Base-by-base conservation (phyloP, 2,797 vertebrate species). In the Iguana delicatissima region DNA sequence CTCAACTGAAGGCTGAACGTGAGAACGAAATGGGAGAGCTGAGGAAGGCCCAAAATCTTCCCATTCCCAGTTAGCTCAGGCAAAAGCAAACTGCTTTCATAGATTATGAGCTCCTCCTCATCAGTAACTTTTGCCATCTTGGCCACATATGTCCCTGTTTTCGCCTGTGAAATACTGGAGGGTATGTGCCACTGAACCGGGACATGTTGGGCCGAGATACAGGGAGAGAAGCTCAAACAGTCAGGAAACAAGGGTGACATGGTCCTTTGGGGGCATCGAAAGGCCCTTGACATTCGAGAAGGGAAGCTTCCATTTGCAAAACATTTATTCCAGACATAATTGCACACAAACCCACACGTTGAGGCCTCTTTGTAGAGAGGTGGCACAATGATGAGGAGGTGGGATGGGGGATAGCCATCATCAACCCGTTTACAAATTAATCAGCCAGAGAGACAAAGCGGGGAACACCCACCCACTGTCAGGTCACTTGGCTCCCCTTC, bases 311-410 rank as follows among this genome's bases (percentile, higher is more conserved):
- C 93, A 95, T 97, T 96, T 95, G 91, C 92, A 95, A 96, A 98
- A 97, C 96, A 96, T 96, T 96, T 97, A 97, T 96, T 97, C 95
- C 94, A 92, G 93, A 86, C 93, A 94, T 92, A 92, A 94, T 93
- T 96, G 92, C 95, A 96, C 97, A 96, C 95, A 97, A 96, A 96
- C 95, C 92, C 93, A 93, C 86, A 80, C 94, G 92, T 24, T 92
- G 90, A 32, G 95, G 94, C 94, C 92, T 6, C 86, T 94, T 91
- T 91, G 87, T 86, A 82, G 94, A 96, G 94, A 93, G 95, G 89
- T 91, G 83, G 74, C 88, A 92, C 91, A 93, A 95, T 94, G 95
- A 89, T 92, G 79, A 46, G 62, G 94, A 93, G 95, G 89, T 91
- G 84, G 74, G 95, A 89, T 92, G 79, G 22, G 62, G 93, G 94